Evolutionary conservation across 2,113 vertebrate species (phyloP).

Genomic region (Nyctibius bracteatus): DNA sequence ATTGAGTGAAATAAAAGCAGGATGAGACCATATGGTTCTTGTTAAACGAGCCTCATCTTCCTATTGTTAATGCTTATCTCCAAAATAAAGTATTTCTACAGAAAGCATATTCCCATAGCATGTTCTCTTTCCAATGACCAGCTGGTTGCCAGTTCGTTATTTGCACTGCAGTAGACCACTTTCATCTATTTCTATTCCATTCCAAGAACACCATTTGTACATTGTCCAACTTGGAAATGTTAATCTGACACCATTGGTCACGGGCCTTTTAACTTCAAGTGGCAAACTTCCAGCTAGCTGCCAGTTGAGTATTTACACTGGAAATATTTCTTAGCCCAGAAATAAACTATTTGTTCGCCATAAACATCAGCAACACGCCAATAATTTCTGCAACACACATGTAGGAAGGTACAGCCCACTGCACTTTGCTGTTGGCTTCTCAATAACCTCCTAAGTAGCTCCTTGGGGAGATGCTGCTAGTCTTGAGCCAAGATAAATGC

Average conservation of each 20-base stretch:
- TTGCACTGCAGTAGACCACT: constrained; percentile 60
- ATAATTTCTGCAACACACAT: constrained; percentile 13
- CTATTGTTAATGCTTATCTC: constrained; percentile 68
- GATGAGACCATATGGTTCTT: constrained; percentile 56
- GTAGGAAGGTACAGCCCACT: background rate
- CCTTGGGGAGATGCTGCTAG: constrained; percentile 12
- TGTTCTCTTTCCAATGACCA: constrained; percentile 61
- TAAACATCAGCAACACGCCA: background rate
- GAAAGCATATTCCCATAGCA: constrained; percentile 64
- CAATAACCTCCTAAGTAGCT: constrained; percentile 23
- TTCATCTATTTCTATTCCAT: constrained; percentile 65
- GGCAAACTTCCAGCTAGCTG: constrained; percentile 67
- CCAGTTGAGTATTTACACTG: constrained; percentile 66
- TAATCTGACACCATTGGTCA: constrained; percentile 68
- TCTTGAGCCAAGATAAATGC: constrained; percentile 35
- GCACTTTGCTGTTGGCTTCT: constrained; percentile 15
- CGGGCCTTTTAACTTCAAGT: constrained; percentile 62
- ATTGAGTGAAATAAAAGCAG: constrained; percentile 10
- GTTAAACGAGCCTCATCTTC: constrained; percentile 60
- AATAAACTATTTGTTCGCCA: constrained; percentile 52
- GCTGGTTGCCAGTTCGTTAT: constrained; percentile 68
- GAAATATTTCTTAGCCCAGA: constrained; percentile 62
- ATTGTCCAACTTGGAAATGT: constrained; percentile 71
- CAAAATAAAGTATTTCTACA: constrained; percentile 65
- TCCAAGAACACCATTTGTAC: constrained; percentile 74